Conservation (phyloP, 2,888 invertebrate genomes). For the Drosophila koepferae region DNA sequence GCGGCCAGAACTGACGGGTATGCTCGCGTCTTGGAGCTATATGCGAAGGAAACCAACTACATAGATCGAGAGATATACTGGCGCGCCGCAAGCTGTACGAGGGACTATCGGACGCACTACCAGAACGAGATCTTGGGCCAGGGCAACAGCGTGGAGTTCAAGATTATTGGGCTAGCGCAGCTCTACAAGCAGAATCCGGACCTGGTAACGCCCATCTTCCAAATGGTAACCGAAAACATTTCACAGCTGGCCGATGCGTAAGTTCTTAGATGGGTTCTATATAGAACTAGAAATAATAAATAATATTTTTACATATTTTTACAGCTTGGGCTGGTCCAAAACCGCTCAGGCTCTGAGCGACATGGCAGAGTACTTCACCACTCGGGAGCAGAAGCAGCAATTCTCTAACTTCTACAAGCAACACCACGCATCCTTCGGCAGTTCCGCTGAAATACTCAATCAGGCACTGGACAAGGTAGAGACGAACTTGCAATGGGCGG, state of each 20-base stretch:
- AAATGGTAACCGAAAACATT: conserved; percentile 59
- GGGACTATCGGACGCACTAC: conserved; percentile 86
- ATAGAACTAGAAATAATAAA: background rate
- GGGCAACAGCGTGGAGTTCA: conserved; percentile 50
- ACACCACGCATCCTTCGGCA: conserved; percentile 61
- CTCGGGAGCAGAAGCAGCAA: conserved; percentile 58
- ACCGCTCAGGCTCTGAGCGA: conserved; percentile 67
- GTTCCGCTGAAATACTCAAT: conserved; percentile 45
- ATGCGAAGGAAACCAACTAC: conserved; percentile 86
- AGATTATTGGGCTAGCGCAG: conserved; percentile 77
- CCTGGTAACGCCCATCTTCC: conserved; percentile 68
- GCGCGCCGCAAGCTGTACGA: conserved; percentile 89
- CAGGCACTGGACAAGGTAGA: conserved; percentile 70
- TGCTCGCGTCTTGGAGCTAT: conserved; percentile 82
- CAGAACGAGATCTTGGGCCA: conserved; percentile 85
- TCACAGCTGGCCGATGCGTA: conserved; percentile 61
- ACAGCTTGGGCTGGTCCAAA: conserved; percentile 55
- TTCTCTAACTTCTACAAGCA: conserved; percentile 59
- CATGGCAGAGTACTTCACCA: conserved; percentile 73
- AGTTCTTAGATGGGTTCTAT: conserved; percentile 37
- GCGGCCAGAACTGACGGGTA: conserved; percentile 44
- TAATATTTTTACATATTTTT: background rate
- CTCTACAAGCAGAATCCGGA: conserved; percentile 86
- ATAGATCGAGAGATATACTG: conserved; percentile 89
- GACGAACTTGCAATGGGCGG: conserved; percentile 80